Evolutionary conservation across 2,797 vertebrate species (phyloP).

Genomic region (Pteropus rufus): DNA sequence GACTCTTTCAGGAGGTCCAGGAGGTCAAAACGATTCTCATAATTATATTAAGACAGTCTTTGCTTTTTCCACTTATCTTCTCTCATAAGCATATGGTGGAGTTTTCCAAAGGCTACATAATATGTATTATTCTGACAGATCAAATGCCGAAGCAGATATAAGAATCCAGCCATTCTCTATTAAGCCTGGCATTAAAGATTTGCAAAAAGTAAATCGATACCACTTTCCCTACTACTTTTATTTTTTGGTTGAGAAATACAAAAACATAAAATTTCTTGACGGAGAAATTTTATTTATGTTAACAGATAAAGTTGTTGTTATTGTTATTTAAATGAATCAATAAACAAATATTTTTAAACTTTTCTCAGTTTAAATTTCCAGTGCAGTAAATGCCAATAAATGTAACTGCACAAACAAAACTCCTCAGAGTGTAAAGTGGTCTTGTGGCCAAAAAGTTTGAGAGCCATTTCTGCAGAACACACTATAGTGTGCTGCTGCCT

Average conservation of each 20-base stretch:
- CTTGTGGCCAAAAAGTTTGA: not conserved
- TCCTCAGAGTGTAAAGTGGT: not conserved
- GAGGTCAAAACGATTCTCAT: not conserved
- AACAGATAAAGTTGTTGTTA: not conserved
- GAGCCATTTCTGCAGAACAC: not conserved
- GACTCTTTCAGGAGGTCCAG: not conserved
- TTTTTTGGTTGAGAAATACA: not conserved
- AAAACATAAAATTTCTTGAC: not conserved
- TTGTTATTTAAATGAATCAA: constrained; percentile 18
- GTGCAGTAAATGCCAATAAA: not conserved
- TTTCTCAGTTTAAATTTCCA: not conserved
- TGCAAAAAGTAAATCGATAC: not conserved
- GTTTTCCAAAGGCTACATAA: not conserved
- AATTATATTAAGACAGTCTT: not conserved
- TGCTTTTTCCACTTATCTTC: not conserved
- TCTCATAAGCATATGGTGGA: not conserved
- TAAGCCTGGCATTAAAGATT: not conserved
- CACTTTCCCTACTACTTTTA: not conserved
- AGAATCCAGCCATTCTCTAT: not conserved
- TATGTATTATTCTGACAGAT: not conserved
- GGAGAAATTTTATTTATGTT: not conserved
- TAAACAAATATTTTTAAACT: not conserved
- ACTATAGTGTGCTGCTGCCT: not conserved
- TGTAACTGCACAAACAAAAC: not conserved
- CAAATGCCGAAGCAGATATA: not conserved